These are phyloP conservation scores for Metacarcinus magister DNA, from an alignment of 2,888 invertebrate genomes.

Conservation along the genomic window DNA sequence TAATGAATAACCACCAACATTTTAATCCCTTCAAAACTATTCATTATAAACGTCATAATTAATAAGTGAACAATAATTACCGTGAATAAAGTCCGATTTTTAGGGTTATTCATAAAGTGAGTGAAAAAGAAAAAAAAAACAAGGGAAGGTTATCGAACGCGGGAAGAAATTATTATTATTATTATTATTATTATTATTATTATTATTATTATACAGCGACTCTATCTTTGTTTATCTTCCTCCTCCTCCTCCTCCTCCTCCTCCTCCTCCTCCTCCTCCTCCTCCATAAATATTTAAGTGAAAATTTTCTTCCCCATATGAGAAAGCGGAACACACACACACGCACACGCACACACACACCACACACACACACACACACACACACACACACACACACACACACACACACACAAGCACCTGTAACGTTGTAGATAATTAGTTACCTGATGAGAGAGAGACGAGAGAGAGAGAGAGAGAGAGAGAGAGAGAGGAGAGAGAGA, in stretches of 20 bases:
- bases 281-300: background rate
- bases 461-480: background rate
- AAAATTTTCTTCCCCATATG: background rate
- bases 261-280: background rate
- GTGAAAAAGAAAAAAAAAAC: background rate
- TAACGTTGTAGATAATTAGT: background rate
- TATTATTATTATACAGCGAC: too few relatives aligned
- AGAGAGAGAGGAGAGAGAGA: conserved; percentile 48
- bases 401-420: background rate
- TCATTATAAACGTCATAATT: too few relatives aligned
- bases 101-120: too few relatives aligned
- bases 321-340: background rate
- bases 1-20: too few relatives aligned
- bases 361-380: conserved; percentile 45
- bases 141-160: background rate
- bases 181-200: too few relatives aligned
- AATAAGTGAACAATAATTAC: too few relatives aligned
- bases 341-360: conserved; percentile 28
- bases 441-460: background rate
- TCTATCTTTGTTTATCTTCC: too few relatives aligned
- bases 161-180: too few relatives aligned
- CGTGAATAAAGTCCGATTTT: too few relatives aligned
- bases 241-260: conserved; percentile 4
- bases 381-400: conserved; percentile 48
- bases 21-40: too few relatives aligned